Evolutionary conservation across 2,797 vertebrate genomes (phyloP), one percentile per base, ranked within the genome.

Genomic region (Sciurus carolinensis): DNA sequence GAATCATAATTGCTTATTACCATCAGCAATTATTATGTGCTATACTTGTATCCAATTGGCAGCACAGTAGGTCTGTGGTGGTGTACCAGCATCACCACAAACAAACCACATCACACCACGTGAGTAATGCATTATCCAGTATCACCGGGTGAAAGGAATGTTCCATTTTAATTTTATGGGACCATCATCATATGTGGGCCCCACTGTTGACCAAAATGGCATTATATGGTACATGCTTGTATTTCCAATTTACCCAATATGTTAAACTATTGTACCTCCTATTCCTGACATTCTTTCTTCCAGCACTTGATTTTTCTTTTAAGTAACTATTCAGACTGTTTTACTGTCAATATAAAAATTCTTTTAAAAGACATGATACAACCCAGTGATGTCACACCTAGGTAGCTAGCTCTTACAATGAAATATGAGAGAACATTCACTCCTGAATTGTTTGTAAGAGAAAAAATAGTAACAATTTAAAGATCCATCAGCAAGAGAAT

Each of bases 381-480:
- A 75, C 33, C 26, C 13, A 57, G 73, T 22, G n/a, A 62, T 57
- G 44, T 28, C 79, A 79, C 47, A 82, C n/a, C 2, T 73, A 81
- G 15, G 8, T 47, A 66, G 39, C 17, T 4, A 93, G 64, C 33
- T 79, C 84, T 91, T 24, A 47, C 44, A 47, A 47, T 7, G 44
- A 47, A 9, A 47, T 47, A 47, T 47, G 9, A 47, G 44, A 47
- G 44, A 47, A 47, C 44, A 9, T 47, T 47, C 44, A 47, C 44
- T 47, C 44, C 44, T 47, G 44, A 7, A 47, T 47, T 47, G 44
- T 47, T 7, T 73, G 12, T 72, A 87, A 71, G 36, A 67, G 36
- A 77, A 82, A 96, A 83, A 62, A 80, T 62, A 89, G 90, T 52
- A 94, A 66, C 26, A 50, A 69, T 83, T 39, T 79, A 86, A 92